Base-by-base conservation (phyloP, 2,113 vertebrate genomes). In the Serilophus lunatus region DNA sequence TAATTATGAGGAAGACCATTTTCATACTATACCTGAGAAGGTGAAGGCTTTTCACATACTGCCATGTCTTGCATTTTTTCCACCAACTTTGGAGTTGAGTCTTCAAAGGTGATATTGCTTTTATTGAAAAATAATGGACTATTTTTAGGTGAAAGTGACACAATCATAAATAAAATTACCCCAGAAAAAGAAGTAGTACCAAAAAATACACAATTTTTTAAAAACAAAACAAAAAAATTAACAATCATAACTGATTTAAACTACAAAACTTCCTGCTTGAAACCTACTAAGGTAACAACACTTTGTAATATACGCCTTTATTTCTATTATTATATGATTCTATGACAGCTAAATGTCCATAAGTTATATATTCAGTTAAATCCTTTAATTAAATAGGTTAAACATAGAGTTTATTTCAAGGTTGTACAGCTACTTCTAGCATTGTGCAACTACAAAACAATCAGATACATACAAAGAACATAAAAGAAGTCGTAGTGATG, bases 1-100 rank as follows among this genome's bases (percentile, higher is more conserved):
- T 13, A 83, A 49, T 47, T 26, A 56, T 9, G 12, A 77, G 65
- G 44, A 66, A 91, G 28, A 56, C 6, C 6, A 45, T 18, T 51
- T 92, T 66, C 57, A 90, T 84, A 94, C 61, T n/a, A 2, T 96
- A 98, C 97, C 98, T 7, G 10, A 92, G 11, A 2, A 83, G 35
- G 18, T 44, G 82, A 56, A 78, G 33, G 17, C 23, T 50, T 84
- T 85, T 13, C 35, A 56, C 4, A 12, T 29, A 66, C 3, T 35
- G 9, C 11, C 82, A 86, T 3, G 17, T 45, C 19, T 47, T 28
- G 18, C 9, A 8, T 9, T 42, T 80, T 50, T 40, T 38, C 36
- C 81, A 2, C 6, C 31, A 82, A 13, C 6, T 2, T 14, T 51
- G 1, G 9, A 85, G 6, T 2, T 38, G 81, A 50, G 20, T 35